Base-by-base conservation (phyloP, 92 coral and sea anemone species). In the Paragorgia papillata region DNA sequence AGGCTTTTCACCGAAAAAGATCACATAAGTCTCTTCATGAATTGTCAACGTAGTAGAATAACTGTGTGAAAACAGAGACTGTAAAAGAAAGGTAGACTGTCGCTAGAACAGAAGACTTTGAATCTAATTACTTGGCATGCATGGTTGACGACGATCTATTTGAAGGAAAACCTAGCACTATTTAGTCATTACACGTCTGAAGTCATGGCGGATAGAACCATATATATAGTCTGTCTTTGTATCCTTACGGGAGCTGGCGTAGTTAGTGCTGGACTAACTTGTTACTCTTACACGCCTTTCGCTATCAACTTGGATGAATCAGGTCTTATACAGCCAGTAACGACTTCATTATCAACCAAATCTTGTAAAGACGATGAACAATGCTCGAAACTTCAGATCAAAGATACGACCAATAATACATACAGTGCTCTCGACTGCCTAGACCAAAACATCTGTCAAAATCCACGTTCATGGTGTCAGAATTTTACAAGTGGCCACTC, bases 361-460 rank as follows among this genome's bases (percentile, higher is more conserved):
- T 51, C 64, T 31, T 71, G 78, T 39, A 53, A 55, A 34, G 48
- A 54, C 33, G 2, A 71, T 32, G 64, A 71, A 30, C 29, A 17
- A 34, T 71, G 78, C 35, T 71, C 78, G 0, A 53, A 58, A 51
- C 78, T 71, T 22, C 43, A 34, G 13, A 19, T 71, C 20, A 71
- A n/a, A 54, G 78, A 71, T 31, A 15, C 64, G 3, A 7, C n/a
- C 4, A 55, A 71, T 55, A 41, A 71, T 35, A 71, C 78, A 32
- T 35, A 71, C 63, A 71, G 43, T 5, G 78, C 78, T 21, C 54
- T 71, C 24, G 78, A 71, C 32, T 71, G 78, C 22, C 64, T 71
- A 10, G 78, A 71, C 32, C 46, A 58, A 24, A 22, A 58, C n/a
- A 20, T 71, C 14, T 71, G 78, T 55, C 13, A 71, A 27, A 34